A percentile compares a stretch with the other conserved stretches of the same genome.
phyloP scores from a whole-genome alignment of 2,113 vertebrate species.

The Monopterus albus region DNA sequence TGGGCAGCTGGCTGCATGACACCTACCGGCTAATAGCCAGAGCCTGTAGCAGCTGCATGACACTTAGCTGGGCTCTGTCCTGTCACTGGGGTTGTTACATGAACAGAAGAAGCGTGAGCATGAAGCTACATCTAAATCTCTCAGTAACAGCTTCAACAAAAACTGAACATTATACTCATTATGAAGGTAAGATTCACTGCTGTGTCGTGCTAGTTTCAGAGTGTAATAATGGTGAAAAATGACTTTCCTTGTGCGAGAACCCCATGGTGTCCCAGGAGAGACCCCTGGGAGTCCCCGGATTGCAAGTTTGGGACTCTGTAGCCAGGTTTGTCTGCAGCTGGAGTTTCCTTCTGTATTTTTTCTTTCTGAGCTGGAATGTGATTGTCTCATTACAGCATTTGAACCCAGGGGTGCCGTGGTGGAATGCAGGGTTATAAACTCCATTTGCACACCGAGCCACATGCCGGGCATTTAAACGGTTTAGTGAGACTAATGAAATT shows the following conservation, averaged over 20 bases:
- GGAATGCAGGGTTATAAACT: slow-evolving; percentile 80
- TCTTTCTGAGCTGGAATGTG: slow-evolving; percentile 65
- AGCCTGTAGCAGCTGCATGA: slow-evolving; percentile 56
- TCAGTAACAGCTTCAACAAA: not conserved
- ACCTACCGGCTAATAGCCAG: slow-evolving; percentile 25
- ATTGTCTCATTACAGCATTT: slow-evolving; percentile 69
- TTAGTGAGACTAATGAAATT: slow-evolving; percentile 77
- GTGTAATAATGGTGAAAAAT: slow-evolving; percentile 22
- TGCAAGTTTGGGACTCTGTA: slow-evolving; percentile 29
- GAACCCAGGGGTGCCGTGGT: slow-evolving; percentile 65
- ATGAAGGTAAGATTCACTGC: not conserved
- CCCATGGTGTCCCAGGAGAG: slow-evolving; percentile 17
- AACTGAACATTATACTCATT: not conserved
- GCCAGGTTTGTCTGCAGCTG: slow-evolving; percentile 50
- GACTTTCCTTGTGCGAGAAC: slow-evolving; percentile 23
- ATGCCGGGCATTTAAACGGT: slow-evolving; percentile 76
- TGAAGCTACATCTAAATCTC: too few species aligned
- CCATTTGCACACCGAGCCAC: slow-evolving; percentile 78
- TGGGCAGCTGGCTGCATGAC: slow-evolving; percentile 49
- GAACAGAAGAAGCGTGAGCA: too few species aligned
- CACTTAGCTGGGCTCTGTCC: slow-evolving; percentile 11
- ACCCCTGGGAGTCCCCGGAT: slow-evolving; percentile 21
- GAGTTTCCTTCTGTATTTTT: slow-evolving; percentile 50
- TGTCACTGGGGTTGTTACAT: not conserved
- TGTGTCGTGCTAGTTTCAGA: not conserved